Conservation (phyloP, 2,113 vertebrate genomes). For the Numida meleagris region DNA sequence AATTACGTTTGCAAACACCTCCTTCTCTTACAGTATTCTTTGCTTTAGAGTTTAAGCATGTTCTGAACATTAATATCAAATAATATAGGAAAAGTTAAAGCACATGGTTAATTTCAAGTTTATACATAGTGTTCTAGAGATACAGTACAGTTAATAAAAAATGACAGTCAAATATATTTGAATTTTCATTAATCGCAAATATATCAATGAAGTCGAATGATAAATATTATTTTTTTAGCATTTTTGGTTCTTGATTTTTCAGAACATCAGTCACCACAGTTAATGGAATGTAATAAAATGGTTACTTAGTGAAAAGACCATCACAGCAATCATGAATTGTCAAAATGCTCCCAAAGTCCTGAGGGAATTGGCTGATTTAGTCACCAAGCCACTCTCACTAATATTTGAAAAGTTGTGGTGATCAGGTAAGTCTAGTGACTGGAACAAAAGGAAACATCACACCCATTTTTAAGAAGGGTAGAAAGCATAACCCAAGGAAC, state of each 20-base stretch:
- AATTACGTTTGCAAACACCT: background rate
- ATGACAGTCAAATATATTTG: background rate
- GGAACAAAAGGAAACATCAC: too few species aligned
- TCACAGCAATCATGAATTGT: background rate
- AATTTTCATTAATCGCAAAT: background rate
- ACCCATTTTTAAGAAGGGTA: too few species aligned
- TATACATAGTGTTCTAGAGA: background rate
- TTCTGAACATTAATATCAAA: background rate
- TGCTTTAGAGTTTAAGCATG: background rate
- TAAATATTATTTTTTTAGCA: accelerated
- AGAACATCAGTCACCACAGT: background rate
- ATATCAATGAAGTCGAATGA: background rate
- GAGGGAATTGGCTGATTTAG: too few species aligned
- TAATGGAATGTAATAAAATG: background rate
- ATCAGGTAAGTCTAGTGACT: too few species aligned
- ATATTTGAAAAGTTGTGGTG: too few species aligned
- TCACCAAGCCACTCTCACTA: too few species aligned
- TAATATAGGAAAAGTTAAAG: background rate
- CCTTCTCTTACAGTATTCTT: background rate
- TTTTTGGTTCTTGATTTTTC: background rate
- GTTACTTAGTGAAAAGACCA: background rate
- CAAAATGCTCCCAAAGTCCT: background rate
- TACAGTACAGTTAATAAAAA: background rate
- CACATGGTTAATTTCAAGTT: background rate
- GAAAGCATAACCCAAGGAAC: too few species aligned